phyloP scores from a whole-genome alignment of 2,888 invertebrate genomes.

The Coleophora deauratella region DNA sequence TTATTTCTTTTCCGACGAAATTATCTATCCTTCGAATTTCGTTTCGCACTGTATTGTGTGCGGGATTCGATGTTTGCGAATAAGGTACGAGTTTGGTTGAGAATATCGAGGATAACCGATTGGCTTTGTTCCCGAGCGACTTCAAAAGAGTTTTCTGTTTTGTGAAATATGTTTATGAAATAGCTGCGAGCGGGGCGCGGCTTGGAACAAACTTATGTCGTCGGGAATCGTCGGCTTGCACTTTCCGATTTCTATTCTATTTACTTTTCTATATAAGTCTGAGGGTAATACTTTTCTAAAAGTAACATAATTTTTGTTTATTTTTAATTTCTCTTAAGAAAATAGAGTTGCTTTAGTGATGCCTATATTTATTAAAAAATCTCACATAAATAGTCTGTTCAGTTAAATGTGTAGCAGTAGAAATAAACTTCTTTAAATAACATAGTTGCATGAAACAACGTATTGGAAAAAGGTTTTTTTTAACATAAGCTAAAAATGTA shows the following conservation, averaged over 20 bases:
- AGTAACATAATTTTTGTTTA: too few species aligned
- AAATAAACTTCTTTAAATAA: too few species aligned
- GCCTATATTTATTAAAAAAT: too few species aligned
- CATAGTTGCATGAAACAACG: too few species aligned
- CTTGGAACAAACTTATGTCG: conserved; percentile 31
- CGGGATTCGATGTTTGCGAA: conserved; percentile 69
- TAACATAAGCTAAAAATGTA: too few species aligned
- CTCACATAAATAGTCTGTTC: too few species aligned
- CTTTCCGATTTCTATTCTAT: conserved; percentile 27
- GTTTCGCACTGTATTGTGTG: conserved; percentile 73
- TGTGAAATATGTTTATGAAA: conserved; percentile 60
- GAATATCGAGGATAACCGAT: conserved; percentile 72
- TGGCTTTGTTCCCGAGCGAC: conserved; percentile 68
- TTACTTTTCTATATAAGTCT: too few species aligned
- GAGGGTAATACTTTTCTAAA: too few species aligned
- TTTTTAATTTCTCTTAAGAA: too few species aligned
- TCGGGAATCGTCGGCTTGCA: conserved; percentile 20
- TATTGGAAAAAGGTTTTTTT: too few species aligned
- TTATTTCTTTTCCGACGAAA: conserved; percentile 69
- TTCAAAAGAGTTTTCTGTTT: conserved; percentile 67
- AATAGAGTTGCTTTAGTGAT: too few species aligned
- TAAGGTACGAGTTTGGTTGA: conserved; percentile 64
- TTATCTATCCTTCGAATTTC: conserved; percentile 73
- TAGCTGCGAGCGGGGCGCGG: conserved; percentile 32
- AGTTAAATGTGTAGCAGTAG: too few species aligned